Percentiles rank a stretch among this genome's conserved stretches.
Evolutionary conservation across 1,140 invertebrate genomes (phyloP).

Genomic region (Drosophila nigrodunni): DNA sequence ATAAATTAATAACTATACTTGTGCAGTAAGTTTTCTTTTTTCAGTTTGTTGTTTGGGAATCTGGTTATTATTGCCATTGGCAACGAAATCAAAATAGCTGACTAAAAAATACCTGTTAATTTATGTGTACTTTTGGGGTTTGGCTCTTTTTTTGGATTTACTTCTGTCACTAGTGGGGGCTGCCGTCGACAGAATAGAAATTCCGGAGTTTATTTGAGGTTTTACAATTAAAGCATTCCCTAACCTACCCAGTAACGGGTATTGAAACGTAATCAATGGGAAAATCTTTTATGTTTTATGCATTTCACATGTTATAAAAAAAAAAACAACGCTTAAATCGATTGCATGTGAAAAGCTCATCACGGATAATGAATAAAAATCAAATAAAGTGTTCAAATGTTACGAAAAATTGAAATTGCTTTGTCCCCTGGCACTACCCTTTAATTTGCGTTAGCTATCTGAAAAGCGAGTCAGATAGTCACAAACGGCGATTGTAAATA

Average conservation of each 20-base stretch:
- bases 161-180: no score
- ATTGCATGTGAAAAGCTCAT: slow-evolving; percentile 47
- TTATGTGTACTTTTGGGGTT: no score
- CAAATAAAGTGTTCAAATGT: slow-evolving; percentile 67
- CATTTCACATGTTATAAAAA: slow-evolving; percentile 23
- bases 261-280: slow-evolving; percentile 61
- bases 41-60: slow-evolving; percentile 29
- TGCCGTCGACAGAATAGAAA: no score
- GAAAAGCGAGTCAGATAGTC: slow-evolving; percentile 1
- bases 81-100: no score
- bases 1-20: slow-evolving; percentile 12
- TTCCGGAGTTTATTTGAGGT: no score
- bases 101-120: no score
- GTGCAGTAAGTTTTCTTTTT: slow-evolving; percentile 13
- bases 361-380: slow-evolving; percentile 62
- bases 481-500: background rate
- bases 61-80: slow-evolving; percentile 49
- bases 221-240: no score
- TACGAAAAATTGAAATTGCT: slow-evolving; percentile 47
- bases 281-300: slow-evolving; percentile 61
- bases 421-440: slow-evolving; percentile 17
- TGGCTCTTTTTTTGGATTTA: no score
- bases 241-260: no score
- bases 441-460: slow-evolving; percentile 26
- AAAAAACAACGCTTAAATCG: slow-evolving; percentile 41